Evolutionary conservation across 30 jellyfish, hydroid and myxozoan genomes (phyloP), one percentile per base, ranked within the genome.

Genomic region (Hydractinia symbiolongicarpus): DNA sequence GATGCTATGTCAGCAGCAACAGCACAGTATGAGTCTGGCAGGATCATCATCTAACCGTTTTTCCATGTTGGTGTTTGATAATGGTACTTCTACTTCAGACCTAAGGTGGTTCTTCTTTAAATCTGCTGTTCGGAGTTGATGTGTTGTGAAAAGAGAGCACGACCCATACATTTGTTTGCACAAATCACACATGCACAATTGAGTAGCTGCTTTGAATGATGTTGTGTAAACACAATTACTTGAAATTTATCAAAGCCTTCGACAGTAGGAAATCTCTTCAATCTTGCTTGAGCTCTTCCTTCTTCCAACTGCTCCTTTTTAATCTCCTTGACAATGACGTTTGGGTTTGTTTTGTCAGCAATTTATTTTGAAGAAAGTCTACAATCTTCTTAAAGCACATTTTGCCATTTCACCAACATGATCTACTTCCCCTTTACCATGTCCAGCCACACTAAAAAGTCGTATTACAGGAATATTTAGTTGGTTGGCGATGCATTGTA

Each of bases 401-500:
- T 58, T 58, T 16, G 19, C 69, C 19, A 58, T 58, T 11, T 3
- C 69, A 0, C 69, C 69, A 13, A 58, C 69, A 58, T 58, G 3
- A 58, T 58, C 69, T 16, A 58, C 69, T 58, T 58, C 69, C 19
- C 2, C 69, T 16, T n/a, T n/a, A 10, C 10, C 13, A 58, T 58
- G 69, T 58, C 69, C 69, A 58, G 69, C 17, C 19, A 58, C 19
- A 16, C 69, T 58, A 16, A 11, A 30, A 30, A 30, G 44, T 30
- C 44, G 44, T 30, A 30, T 30, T 30, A 30, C 44, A 30, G 44
- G 44, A 30, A 30, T 75, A 52, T 67, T 66, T 67, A 57, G 53
- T 16, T 69, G 75, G 64, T 67, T 68, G 50, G 84, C 51, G 13
- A 81, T 73, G 71, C 14, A 61, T 76, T 81, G 88, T 77, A 81